A percentile compares a stretch with the other conserved stretches of the same genome.
phyloP scores from a whole-genome alignment of 2,113 vertebrate species.

The Rhinoderma darwinii region DNA sequence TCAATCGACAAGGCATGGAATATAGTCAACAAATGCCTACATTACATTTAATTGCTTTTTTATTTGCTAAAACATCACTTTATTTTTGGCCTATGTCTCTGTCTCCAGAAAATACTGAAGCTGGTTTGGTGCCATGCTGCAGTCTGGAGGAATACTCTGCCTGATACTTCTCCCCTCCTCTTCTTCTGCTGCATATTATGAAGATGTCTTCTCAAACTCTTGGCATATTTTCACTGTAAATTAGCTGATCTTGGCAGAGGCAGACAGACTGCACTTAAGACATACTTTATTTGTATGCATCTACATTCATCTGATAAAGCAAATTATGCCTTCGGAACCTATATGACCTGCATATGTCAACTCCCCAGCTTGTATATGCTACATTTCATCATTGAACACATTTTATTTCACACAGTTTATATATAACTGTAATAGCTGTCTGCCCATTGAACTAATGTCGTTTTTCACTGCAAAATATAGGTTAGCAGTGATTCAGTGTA shows the following conservation, averaged over 20 bases:
- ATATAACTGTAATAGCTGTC: background rate
- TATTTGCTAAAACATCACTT: constrained; percentile 49
- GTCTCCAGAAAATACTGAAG: constrained; percentile 52
- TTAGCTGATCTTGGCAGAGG: constrained; percentile 50
- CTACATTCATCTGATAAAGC: constrained; percentile 39
- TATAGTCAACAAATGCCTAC: constrained; percentile 23
- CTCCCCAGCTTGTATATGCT: background rate
- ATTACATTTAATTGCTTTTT: constrained; percentile 39
- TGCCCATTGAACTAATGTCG: background rate
- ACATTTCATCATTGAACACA: background rate
- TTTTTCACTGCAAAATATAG: background rate
- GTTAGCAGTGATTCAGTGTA: no score
- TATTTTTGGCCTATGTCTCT: constrained; percentile 49
- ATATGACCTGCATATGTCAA: constrained; percentile 38
- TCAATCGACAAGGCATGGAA: background rate
- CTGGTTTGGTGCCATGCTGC: constrained; percentile 52
- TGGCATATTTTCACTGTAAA: constrained; percentile 54
- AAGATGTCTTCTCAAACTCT: constrained; percentile 54
- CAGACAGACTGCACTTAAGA: constrained; percentile 54
- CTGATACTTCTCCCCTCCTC: constrained; percentile 28
- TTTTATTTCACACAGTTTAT: background rate
- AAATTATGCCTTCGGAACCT: constrained; percentile 10
- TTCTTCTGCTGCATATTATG: constrained; percentile 53
- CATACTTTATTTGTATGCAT: constrained; percentile 52
- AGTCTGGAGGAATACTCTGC: constrained; percentile 50